A percentile compares a stretch with the other conserved stretches of the same genome.
Conservation (phyloP, 2,888 invertebrate genomes). For the Pachycephus smyrnensis region DNA sequence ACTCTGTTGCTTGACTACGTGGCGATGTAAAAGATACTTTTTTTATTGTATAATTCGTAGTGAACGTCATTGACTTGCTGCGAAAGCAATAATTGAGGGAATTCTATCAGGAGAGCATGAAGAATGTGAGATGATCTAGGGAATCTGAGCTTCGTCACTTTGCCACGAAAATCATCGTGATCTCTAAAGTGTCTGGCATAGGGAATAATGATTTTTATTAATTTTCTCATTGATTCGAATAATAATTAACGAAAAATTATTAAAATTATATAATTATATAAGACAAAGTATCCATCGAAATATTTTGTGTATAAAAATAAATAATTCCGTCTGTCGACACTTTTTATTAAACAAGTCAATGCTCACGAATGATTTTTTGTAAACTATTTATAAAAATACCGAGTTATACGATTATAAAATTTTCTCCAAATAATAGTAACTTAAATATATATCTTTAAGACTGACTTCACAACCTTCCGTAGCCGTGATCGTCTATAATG, state of each 20-base stretch:
- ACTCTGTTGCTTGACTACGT: not conserved
- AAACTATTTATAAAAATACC: no score
- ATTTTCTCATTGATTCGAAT: not conserved
- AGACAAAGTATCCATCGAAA: no score
- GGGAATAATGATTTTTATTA: not conserved
- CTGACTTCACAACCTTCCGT: slow-evolving; percentile 30
- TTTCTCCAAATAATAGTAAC: no score
- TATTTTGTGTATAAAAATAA: no score
- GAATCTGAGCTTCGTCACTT: not conserved
- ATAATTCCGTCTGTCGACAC: no score
- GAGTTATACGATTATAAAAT: no score
- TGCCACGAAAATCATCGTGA: not conserved
- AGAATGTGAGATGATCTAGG: slow-evolving; percentile 22
- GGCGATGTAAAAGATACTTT: not conserved
- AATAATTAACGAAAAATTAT: not conserved
- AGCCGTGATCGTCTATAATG: slow-evolving; percentile 18
- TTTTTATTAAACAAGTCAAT: no score
- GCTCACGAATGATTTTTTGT: no score
- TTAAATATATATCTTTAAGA: not conserved
- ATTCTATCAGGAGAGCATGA: slow-evolving; percentile 40
- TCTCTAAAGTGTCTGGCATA: not conserved
- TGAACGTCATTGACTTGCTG: slow-evolving; percentile 1
- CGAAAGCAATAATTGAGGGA: slow-evolving; percentile 1
- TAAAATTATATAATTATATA: no score
- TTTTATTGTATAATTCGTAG: not conserved